Evolutionary conservation across 2,888 invertebrate species (phyloP).

Genomic region (Rhabditophanes sp.): DNA sequence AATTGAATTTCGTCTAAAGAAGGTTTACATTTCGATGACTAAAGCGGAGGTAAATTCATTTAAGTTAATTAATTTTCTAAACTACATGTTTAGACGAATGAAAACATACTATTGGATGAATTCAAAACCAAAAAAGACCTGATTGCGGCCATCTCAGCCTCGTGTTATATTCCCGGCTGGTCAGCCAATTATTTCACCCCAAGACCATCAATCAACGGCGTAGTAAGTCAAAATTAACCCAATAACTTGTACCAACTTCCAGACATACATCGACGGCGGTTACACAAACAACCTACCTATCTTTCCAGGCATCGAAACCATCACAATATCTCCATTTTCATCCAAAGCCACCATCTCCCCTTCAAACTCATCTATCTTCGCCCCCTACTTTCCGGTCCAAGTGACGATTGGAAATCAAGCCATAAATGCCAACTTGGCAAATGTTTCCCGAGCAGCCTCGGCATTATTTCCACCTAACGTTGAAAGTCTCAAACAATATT

Average conservation of each 20-base stretch:
- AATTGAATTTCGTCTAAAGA: constrained; percentile 3
- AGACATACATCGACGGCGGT: constrained; percentile 77
- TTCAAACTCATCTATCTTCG: constrained; percentile 24
- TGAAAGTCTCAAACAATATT: constrained; percentile 39
- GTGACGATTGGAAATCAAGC: constrained; percentile 31
- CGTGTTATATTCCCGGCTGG: constrained; percentile 80
- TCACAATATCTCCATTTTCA: constrained; percentile 82
- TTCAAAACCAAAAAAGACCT: constrained; percentile 24
- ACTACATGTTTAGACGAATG: constrained; percentile 15
- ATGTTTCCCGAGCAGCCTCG: constrained; percentile 21
- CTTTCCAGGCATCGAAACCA: constrained; percentile 68
- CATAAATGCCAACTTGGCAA: constrained; percentile 22
- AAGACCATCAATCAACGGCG: constrained; percentile 57
- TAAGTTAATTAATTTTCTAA: constrained; percentile 2
- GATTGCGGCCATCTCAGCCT: constrained; percentile 48
- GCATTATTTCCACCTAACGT: constrained; percentile 45
- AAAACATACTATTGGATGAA: constrained; percentile 22
- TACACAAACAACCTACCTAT: constrained; percentile 83
- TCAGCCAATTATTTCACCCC: constrained; percentile 58
- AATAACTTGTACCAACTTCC: no score
- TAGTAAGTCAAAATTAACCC: no score
- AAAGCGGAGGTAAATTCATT: constrained; percentile 11
- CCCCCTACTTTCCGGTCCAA: constrained; percentile 29
- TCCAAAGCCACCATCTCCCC: constrained; percentile 1
- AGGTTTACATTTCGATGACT: constrained; percentile 22